A percentile compares a stretch with the other conserved stretches of the same genome.
Conservation (phyloP, 2,797 vertebrate genomes). For the Chaetophractus vellerosus region DNA sequence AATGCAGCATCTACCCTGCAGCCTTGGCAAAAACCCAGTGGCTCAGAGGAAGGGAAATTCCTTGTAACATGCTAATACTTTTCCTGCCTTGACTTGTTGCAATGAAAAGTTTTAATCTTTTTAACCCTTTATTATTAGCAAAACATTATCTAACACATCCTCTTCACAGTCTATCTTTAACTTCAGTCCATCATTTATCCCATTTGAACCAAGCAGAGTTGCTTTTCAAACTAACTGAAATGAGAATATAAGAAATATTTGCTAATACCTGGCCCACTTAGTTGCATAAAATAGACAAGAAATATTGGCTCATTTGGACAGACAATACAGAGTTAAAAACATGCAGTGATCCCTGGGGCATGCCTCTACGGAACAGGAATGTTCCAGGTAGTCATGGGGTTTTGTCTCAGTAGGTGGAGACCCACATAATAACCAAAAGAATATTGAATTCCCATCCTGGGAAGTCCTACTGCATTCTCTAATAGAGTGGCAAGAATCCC, state of each 20-base stretch:
- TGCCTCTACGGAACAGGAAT: too few species aligned
- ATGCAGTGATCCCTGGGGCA: neutral
- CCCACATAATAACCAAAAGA: too few species aligned
- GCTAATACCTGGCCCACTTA: neutral
- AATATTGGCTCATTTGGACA: conserved; percentile 34
- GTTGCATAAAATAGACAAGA: conserved; percentile 24
- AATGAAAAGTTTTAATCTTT: conserved; percentile 43
- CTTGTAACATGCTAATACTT: conserved; percentile 56
- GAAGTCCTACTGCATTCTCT: too few species aligned
- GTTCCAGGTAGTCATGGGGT: too few species aligned
- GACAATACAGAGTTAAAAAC: neutral
- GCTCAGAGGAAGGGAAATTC: conserved; percentile 65
- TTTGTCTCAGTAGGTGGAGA: too few species aligned
- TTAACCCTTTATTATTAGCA: conserved; percentile 60
- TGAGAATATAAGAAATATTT: conserved; percentile 14
- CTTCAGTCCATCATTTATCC: neutral
- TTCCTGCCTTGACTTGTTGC: conserved; percentile 59
- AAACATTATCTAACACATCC: neutral
- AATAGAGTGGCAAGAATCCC: too few species aligned
- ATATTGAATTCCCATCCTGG: too few species aligned
- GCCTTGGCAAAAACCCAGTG: conserved; percentile 67
- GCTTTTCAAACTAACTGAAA: conserved; percentile 55
- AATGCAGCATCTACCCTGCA: conserved; percentile 62
- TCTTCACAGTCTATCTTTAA: neutral
- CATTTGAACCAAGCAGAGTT: neutral